phyloP scores from a whole-genome alignment of 2,888 invertebrate genomes.

The Smittia sp. region DNA sequence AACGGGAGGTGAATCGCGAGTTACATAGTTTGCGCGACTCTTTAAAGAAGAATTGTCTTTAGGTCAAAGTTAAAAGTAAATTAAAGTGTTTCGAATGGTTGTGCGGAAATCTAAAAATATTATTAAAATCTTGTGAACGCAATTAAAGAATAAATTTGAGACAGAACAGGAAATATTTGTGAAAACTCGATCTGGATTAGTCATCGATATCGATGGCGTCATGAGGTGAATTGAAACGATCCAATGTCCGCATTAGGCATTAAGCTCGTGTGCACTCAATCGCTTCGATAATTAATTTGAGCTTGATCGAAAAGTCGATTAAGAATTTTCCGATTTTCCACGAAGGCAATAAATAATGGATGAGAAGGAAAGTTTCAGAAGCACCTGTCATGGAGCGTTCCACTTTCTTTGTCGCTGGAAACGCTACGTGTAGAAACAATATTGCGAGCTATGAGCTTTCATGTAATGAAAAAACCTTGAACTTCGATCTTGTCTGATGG shows the following conservation, averaged over 20 bases:
- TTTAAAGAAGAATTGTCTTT: background rate
- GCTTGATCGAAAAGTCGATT: no score
- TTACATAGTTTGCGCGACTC: constrained; percentile 2
- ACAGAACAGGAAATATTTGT: no score
- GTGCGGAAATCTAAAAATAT: no score
- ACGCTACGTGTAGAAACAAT: background rate
- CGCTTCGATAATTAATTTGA: no score
- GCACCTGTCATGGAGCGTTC: background rate
- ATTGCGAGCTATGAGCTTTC: background rate
- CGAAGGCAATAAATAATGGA: background rate
- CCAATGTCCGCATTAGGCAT: no score
- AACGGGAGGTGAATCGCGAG: constrained; percentile 24
- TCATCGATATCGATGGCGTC: no score
- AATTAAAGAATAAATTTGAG: no score
- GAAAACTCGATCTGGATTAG: no score
- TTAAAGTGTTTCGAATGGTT: no score
- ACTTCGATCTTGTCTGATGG: constrained; percentile 29
- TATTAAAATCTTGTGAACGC: no score
- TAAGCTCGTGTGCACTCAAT: no score
- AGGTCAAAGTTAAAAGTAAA: background rate
- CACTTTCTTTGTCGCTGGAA: background rate
- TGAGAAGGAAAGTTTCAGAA: background rate
- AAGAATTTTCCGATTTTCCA: background rate
- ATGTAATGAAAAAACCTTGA: constrained; percentile 26
- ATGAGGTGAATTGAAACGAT: no score